Evolutionary conservation across 2,888 invertebrate species (phyloP), one percentile per base, ranked within the genome.

Genomic region (Autographa pulchrina): DNA sequence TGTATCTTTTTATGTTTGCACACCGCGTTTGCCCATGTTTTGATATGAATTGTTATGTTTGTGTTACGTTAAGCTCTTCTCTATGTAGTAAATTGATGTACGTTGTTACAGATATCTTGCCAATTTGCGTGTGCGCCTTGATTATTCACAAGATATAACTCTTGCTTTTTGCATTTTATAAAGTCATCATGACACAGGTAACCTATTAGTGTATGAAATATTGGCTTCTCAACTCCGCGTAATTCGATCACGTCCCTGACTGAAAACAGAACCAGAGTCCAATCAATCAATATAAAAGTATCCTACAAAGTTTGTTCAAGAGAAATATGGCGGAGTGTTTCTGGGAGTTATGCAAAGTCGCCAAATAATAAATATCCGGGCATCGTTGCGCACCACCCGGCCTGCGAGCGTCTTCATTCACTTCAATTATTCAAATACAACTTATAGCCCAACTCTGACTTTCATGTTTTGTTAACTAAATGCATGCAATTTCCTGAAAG

Each of bases 341-440:
- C 20, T 43, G 54, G 38, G 41, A 65, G 70, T 74, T 80, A 65
- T 62, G 65, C 63, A 59, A 75, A 77, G 62, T 75, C 62, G 31
- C 62, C 61, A 70, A 71, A 80, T 75, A 82, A 70, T 80, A 74
- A 77, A 74, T 61, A 66, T 62, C 52, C 62, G 64, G 72, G 18
- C 77, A 76, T 77, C 64, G 66, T 62, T 70, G 68, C 67, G 72
- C 67, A 62, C 66, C 68, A 31, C 65, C 52, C 68, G 60, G 52
- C 69, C 43, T 59, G 35, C 32, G 25, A 64, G 63, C 66, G 70
- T 62, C 62, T 52, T 79, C 64, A 77, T 78, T 76, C 72, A 74
- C 75, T 80, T 76, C 72, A 84, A 85, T 87, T 87, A 88, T 87
- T 85, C 84, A 86, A 82, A 85, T 83, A 75, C 65, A 76, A 83